Conservation (phyloP, 2,888 invertebrate genomes). For the Scaptomyza caliginosa region DNA sequence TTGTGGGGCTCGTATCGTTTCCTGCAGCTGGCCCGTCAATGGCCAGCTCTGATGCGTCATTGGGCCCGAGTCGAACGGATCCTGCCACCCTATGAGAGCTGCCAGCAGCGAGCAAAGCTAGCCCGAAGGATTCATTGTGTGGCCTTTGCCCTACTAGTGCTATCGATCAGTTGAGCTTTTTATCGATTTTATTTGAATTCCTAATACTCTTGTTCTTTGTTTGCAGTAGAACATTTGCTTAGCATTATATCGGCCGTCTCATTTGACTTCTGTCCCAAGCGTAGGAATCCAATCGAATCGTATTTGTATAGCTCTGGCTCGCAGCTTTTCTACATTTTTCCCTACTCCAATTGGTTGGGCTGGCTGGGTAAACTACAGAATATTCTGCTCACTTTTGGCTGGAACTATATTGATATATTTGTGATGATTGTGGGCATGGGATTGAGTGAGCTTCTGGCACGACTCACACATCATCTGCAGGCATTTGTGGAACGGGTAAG, state of each 20-base stretch:
- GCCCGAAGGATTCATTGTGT: constrained; percentile 62
- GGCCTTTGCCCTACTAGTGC: constrained; percentile 66
- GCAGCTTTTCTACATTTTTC: constrained; percentile 75
- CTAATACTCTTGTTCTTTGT: neutral
- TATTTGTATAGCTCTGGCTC: constrained; percentile 61
- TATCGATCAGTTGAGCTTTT: constrained; percentile 75
- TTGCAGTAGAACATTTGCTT: constrained; percentile 80
- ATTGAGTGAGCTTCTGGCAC: constrained; percentile 87
- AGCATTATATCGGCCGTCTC: constrained; percentile 80
- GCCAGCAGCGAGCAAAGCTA: constrained; percentile 61
- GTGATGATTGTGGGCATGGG: constrained; percentile 89
- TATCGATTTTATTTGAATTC: too few relatives aligned
- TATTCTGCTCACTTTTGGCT: constrained; percentile 87
- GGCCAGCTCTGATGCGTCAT: constrained; percentile 80
- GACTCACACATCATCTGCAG: constrained; percentile 85
- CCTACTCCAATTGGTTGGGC: constrained; percentile 77
- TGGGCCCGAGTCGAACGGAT: constrained; percentile 79
- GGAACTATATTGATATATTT: constrained; percentile 90
- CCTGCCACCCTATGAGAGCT: constrained; percentile 58
- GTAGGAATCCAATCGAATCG: constrained; percentile 78
- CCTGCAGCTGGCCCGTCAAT: constrained; percentile 80
- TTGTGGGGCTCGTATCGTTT: constrained; percentile 81
- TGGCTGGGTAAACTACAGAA: constrained; percentile 84
- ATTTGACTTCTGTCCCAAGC: constrained; percentile 74
- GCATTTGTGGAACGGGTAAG: constrained; percentile 37